phyloP scores from a whole-genome alignment of 1,140 invertebrate genomes.

The Brachionus sp. region DNA sequence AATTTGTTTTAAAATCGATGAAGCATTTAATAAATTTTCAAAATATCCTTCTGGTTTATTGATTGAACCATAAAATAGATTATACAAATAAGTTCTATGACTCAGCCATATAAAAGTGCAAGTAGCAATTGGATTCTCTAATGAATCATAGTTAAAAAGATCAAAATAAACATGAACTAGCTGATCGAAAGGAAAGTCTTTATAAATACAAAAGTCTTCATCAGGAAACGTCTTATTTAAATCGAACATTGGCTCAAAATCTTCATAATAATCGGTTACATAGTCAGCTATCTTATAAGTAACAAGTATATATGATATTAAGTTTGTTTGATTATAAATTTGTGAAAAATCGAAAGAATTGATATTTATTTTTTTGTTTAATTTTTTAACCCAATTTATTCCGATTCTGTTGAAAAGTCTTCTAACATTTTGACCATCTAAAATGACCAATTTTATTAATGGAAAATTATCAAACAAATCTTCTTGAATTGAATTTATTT shows the following conservation, averaged over 20 bases:
- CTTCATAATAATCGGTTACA: neutral
- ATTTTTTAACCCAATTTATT: slow-evolving; percentile 5
- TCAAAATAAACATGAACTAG: neutral
- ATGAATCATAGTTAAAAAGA: neutral
- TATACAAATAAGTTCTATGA: neutral
- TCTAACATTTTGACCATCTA: neutral
- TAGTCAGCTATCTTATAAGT: neutral
- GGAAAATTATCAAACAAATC: neutral
- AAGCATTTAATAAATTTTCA: neutral
- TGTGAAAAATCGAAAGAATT: neutral
- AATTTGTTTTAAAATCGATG: neutral
- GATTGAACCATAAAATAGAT: neutral
- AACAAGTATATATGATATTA: neutral
- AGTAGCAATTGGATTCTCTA: neutral
- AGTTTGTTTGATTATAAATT: neutral
- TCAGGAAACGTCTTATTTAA: neutral
- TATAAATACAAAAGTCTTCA: slow-evolving; percentile 9
- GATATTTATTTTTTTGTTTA: neutral
- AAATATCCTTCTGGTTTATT: neutral
- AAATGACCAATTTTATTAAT: neutral
- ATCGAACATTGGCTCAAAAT: neutral
- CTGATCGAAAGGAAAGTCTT: neutral
- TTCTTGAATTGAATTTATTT: slow-evolving; percentile 16
- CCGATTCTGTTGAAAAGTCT: neutral
- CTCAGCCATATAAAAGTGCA: neutral